These are phyloP conservation scores for Nannoperca australis DNA, from an alignment of 2,797 vertebrate species.

Conservation along the genomic window DNA sequence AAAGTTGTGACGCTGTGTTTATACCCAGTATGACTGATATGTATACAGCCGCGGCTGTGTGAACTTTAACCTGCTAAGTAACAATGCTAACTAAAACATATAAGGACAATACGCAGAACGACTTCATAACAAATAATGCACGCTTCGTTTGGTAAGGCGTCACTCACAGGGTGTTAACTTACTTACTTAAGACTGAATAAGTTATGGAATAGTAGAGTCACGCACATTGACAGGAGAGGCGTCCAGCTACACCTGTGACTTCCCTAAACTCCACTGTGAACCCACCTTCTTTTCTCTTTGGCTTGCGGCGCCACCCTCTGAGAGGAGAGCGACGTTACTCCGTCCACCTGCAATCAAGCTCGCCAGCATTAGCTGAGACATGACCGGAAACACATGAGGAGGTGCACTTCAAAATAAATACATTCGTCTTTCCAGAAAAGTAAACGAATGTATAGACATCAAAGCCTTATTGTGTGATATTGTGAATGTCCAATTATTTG, in stretches of 20 bases:
- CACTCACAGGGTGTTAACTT: background rate
- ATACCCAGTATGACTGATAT: accelerated
- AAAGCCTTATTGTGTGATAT: no score
- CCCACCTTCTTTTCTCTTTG: background rate
- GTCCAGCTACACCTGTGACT: background rate
- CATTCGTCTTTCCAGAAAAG: background rate
- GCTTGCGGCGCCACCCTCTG: slow-evolving; percentile 38
- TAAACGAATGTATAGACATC: background rate
- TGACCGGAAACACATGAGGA: background rate
- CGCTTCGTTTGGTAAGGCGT: background rate
- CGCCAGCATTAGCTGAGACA: background rate
- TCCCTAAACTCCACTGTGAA: background rate
- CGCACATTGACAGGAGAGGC: background rate
- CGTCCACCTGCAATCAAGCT: background rate
- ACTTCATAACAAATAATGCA: background rate
- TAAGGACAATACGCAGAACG: background rate
- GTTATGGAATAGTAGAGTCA: accelerated
- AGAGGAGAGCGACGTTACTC: accelerated
- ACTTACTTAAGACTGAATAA: background rate
- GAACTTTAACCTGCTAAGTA: slow-evolving; percentile 16
- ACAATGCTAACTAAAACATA: background rate
- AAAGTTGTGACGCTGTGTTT: background rate
- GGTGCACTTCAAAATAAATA: slow-evolving; percentile 34
- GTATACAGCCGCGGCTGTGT: background rate
- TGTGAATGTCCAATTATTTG: background rate